Base-by-base conservation (phyloP, 1,140 invertebrate genomes). In the Battus philenor region DNA sequence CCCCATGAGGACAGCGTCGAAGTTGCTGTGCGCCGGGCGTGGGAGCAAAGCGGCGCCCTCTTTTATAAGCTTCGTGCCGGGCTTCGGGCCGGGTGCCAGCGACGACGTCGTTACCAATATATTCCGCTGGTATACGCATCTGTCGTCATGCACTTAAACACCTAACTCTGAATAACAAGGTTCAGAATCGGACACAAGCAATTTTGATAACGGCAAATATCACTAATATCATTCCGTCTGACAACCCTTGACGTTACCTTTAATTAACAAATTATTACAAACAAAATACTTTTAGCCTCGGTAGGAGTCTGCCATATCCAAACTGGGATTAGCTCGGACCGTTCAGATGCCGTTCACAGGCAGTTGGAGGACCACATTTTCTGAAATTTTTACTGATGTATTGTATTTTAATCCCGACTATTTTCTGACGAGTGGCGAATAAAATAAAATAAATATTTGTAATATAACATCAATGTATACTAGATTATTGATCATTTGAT, bases 51-150 rank as follows among this genome's bases (percentile, higher is more conserved):
- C 45, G 61, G 47, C 54, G 65, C 65, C 63, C 66, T 73, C 77
- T 84, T 84, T 84, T 84, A 84, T 84, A 84, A 84, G 72, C 75
- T 84, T 57, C 61, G 76, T 71, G 59, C 74, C 60, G 54, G 63
- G 68, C 52, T 30, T 48, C 65, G 77, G 79, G 80, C 66, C 46
- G 47, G 39, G 27, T 82, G 80, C 80, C 80, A 85, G 80, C 64
- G 27, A 43, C 53, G 46, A 46, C 49, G 47, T 64, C 59, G 50
- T 38, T 46, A 45, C 62, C 50, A 56, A 63, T 55, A 50, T 55
- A 54, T 26, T 26, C 59, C 18, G 22, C 36, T 47, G 27, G 33
- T 45, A 31, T 44, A 41, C 30, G 5, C 34, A 55, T 16, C 13
- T 32, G 11, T 17, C 16, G 29, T 47, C 18, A 39, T 24, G 12